Base-by-base conservation (phyloP, 2,113 vertebrate genomes). In the Eudyptes chrysolophus region DNA sequence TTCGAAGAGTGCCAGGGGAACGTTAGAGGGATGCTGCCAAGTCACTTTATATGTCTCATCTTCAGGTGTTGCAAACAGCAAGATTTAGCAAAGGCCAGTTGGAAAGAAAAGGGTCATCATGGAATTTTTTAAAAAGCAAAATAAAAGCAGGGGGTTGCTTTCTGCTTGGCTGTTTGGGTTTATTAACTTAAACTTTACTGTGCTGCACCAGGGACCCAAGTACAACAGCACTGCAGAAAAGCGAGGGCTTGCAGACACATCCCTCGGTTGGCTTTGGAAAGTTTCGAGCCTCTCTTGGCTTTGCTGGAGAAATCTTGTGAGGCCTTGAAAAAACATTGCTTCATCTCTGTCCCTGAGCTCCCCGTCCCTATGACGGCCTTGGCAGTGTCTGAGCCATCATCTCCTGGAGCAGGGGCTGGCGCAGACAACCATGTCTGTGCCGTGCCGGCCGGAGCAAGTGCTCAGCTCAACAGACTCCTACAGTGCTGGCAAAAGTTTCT, bases 381-480 rank as follows among this genome's bases (percentile, higher is more conserved):
- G 97, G 96, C 87, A 76, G 49, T 16, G 58, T 74, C 78, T 75
- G 89, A 95, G 86, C 89, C 68, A 5, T 92, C 94, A 83, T 48
- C 71, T 92, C 88, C 61, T 2, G 6, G 87, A 89, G 84, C 87
- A 79, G 38, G 57, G 38, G 78, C 87, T 97, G 94, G 94, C 8
- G 3, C 76, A 86, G 87, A 91, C 89, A 40, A 40, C 64, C 0
- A 0, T 0, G 14, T 65, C 92, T 52, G 29, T 87, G 44, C 84
- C 1, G 2, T 0, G 2, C 55, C 2, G 22, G 42, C 61, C 5
- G 0, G 51, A 83, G 61, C 0, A 0, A 84, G 24, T 17, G 20
- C 84, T 91, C 1, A 0, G 81, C 57, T 93, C 10, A 1, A 44
- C 62, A 29, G 48, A 17, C 54, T 54, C 62, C 78, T 83, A 11